phyloP scores from a whole-genome alignment of 2,113 vertebrate genomes.

The Oreochromis niloticus region DNA sequence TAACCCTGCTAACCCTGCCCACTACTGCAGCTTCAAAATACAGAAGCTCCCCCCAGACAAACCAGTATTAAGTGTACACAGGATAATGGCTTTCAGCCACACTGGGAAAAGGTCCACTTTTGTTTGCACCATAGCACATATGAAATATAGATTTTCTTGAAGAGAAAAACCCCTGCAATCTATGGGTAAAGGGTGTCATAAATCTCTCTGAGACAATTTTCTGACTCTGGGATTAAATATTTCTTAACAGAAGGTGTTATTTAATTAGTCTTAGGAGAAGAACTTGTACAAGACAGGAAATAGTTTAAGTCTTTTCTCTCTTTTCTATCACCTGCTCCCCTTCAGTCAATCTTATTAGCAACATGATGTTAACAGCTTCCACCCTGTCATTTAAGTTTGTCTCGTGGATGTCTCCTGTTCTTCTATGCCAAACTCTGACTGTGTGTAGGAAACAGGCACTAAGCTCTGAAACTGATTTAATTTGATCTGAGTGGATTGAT shows the following conservation, averaged over 20 bases:
- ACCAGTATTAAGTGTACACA: neutral
- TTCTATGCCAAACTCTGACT: neutral
- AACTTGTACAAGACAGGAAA: neutral
- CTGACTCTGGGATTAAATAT: neutral
- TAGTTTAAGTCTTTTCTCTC: neutral
- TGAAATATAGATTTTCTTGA: neutral
- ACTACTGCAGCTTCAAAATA: neutral
- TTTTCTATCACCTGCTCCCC: neutral
- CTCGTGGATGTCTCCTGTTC: neutral
- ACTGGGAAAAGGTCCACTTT: neutral
- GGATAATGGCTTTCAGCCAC: neutral
- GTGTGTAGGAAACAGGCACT: neutral
- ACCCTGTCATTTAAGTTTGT: neutral
- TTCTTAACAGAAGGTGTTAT: neutral
- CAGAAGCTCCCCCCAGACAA: neutral
- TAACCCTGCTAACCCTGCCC: neutral
- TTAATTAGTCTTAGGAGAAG: neutral
- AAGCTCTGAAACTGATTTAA: neutral
- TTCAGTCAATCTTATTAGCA: neutral
- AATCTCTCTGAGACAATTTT: neutral
- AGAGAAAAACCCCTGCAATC: neutral
- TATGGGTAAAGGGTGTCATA: neutral
- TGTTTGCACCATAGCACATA: neutral
- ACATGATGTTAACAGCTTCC: neutral
- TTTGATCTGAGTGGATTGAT: constrained; percentile 11